These are phyloP conservation scores for Ictalurus furcatus DNA, from an alignment of 2,113 vertebrate species.

Conservation along the genomic window DNA sequence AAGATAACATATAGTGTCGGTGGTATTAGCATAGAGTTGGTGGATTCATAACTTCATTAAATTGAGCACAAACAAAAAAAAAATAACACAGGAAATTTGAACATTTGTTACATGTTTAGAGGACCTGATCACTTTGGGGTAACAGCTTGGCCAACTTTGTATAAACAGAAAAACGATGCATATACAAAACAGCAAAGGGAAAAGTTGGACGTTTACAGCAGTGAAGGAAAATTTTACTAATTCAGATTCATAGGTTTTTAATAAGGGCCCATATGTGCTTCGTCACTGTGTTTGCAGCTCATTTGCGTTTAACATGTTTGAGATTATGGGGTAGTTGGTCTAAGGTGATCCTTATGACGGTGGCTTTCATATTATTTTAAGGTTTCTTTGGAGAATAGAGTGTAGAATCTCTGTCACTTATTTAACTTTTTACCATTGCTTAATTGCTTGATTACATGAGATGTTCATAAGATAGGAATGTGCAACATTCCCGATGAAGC, in stretches of 20 bases:
- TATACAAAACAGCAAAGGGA: background rate
- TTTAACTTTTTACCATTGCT: background rate
- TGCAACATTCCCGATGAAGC: background rate
- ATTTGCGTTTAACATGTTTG: background rate
- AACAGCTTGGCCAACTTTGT: background rate
- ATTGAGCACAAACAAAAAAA: background rate
- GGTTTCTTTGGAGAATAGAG: background rate
- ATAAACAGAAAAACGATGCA: background rate
- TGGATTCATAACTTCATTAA: background rate
- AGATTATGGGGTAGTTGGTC: background rate
- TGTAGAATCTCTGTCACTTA: background rate
- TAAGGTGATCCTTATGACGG: background rate
- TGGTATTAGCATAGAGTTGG: background rate
- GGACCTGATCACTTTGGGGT: background rate
- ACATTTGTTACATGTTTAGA: slow-evolving; percentile 1
- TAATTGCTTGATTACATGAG: background rate
- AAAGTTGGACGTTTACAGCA: background rate
- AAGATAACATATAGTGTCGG: background rate
- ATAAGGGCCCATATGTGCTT: background rate
- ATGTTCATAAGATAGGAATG: background rate
- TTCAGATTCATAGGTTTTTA: slow-evolving; percentile 19
- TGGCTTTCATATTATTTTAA: slow-evolving; percentile 5
- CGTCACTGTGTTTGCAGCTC: slow-evolving; percentile 16
- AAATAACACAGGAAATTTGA: background rate
- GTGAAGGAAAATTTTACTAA: background rate